Base-by-base conservation (phyloP, 2,113 vertebrate species). In the Upupa epops region DNA sequence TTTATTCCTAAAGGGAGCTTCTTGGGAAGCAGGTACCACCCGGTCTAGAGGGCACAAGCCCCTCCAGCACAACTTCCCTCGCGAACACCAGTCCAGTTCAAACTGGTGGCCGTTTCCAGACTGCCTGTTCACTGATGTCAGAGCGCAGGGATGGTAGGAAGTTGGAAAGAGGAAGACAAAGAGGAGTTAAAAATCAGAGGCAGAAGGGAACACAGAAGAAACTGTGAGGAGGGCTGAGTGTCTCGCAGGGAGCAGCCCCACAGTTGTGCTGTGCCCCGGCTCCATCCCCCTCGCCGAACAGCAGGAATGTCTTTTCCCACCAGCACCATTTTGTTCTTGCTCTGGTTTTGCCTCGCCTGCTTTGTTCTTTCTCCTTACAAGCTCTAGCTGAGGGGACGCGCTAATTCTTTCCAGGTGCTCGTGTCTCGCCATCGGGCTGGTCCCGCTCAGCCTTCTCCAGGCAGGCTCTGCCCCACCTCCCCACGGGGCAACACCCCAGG, bases 391-490 rank as follows among this genome's bases (percentile, higher is more conserved):
- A 78, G 83, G 82, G 82, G 70, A 82, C 92, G 90, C 58, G 66
- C 77, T 96, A 95, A 96, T 96, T 95, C 89, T 52, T 95, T 96
- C 93, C 95, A 96, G 93, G 93, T 92, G 88, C 81, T 84, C 0
- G 0, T 37, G 92, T 93, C 80, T 85, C 60, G 22, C 54, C 75
- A 58, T 78, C 81, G 90, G 54, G 66, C 85, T 45, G 73, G 69
- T 80, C 49, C 86, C 0, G 2, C 65, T 60, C 29, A 1, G 4
- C 56, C 49, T 48, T 84, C 83, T 86, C 31, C 34, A 46, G 81
- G 81, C 74, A 79, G 55, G 29, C 21, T 60, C 58, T 58, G 60
- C 66, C 63, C 48, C 40, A 13, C 46, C 54, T 65, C 59, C 72
- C 69, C 20, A 3, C 0, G 17, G 74, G 73, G 59, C 58, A 72